Conservation (phyloP, 2,113 vertebrate genomes). For the Cyprinodon tularosa region DNA sequence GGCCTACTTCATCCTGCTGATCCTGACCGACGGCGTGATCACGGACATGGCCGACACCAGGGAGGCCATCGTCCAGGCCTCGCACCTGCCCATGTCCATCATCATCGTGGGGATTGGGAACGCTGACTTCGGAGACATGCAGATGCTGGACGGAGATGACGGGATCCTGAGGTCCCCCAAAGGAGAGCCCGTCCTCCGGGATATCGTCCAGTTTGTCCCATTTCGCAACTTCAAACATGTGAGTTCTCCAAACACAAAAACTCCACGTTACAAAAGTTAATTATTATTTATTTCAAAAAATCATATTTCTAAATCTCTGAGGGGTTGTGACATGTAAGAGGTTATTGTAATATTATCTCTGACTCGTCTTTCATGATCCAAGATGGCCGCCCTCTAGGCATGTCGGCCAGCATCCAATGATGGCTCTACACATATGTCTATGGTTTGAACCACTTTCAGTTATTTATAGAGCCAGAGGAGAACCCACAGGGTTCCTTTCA, state of each 20-base stretch:
- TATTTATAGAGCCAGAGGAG: too few species aligned
- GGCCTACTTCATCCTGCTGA: conserved; percentile 98
- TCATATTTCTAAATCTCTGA: too few species aligned
- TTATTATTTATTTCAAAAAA: too few species aligned
- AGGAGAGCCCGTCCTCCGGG: conserved; percentile 92
- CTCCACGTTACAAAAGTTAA: too few species aligned
- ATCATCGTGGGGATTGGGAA: conserved; percentile 96
- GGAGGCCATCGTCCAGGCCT: conserved; percentile 96
- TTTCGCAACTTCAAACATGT: conserved; percentile 98
- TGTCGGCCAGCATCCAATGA: too few species aligned
- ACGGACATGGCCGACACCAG: conserved; percentile 98
- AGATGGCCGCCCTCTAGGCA: too few species aligned
- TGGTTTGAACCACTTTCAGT: too few species aligned
- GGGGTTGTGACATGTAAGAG: too few species aligned
- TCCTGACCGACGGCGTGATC: conserved; percentile 96
- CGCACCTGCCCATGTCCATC: conserved; percentile 96
- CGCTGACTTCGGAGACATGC: conserved; percentile 97
- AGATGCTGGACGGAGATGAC: conserved; percentile 94
- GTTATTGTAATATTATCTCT: too few species aligned
- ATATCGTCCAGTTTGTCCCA: conserved; percentile 98
- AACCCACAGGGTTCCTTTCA: too few species aligned
- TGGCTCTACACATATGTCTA: too few species aligned
- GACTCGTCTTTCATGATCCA: not conserved
- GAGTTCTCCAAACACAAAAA: conserved; percentile 49
- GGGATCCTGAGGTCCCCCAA: conserved; percentile 93